Conservation (phyloP, 2,797 vertebrate genomes). For the Octomys mimax region DNA sequence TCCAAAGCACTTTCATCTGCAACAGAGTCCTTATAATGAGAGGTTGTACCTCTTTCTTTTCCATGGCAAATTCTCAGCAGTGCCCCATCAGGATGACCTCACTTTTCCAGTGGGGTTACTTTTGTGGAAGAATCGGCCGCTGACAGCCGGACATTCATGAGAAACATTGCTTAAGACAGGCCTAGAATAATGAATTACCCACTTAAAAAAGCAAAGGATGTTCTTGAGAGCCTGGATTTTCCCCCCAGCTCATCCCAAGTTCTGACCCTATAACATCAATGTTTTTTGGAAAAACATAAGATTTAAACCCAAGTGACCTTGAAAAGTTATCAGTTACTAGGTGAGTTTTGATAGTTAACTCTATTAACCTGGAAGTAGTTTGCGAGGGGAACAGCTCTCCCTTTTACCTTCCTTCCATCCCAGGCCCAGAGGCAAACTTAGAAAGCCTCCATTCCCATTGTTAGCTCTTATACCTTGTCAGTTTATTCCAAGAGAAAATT, state of each 20-base stretch:
- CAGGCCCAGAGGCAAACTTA: not conserved
- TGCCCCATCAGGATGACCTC: not conserved
- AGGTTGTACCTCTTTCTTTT: not conserved
- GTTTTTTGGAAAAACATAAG: conserved; percentile 53
- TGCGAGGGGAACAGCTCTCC: not conserved
- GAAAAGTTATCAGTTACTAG: conserved; percentile 17
- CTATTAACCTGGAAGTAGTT: conserved; percentile 4
- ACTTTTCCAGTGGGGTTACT: not conserved
- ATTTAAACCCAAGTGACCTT: conserved; percentile 41
- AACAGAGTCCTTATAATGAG: conserved; percentile 19
- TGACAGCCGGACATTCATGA: not conserved
- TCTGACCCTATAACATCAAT: conserved; percentile 45
- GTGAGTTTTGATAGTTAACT: conserved; percentile 41
- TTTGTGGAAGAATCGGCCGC: not conserved
- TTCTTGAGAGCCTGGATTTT: conserved; percentile 24
- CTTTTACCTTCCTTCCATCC: not conserved
- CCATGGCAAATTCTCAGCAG: not conserved
- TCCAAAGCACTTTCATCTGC: conserved; percentile 44
- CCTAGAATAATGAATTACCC: conserved; percentile 22
- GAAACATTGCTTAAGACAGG: not conserved
- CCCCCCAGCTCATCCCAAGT: conserved; percentile 20
- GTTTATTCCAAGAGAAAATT: conserved; percentile 36
- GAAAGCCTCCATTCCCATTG: not conserved
- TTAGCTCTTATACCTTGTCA: not conserved
- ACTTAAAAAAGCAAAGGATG: conserved; percentile 44